Conservation (phyloP, 23 tunicate species). For the Ascidia mentula region DNA sequence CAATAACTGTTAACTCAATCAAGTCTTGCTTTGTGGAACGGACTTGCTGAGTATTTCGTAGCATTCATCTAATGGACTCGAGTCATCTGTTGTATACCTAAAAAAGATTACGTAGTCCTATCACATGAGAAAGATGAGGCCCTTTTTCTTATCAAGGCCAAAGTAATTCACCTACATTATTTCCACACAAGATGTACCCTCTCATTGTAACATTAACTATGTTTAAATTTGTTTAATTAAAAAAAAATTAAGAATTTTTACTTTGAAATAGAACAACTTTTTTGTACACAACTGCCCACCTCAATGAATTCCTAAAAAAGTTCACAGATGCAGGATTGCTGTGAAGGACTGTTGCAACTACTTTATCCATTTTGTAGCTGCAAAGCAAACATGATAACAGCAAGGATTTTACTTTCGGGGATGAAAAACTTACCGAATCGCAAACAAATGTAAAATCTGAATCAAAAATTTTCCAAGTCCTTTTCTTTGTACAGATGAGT, state of each 20-base stretch:
- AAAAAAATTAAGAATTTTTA: too few relatives aligned
- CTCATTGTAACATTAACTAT: too few relatives aligned
- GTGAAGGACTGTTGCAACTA: constrained; percentile 65
- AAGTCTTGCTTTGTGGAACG: constrained; percentile 6
- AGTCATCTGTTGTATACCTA: constrained; percentile 57
- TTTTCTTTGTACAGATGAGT: constrained; percentile 36
- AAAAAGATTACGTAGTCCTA: too few relatives aligned
- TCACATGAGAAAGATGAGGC: too few relatives aligned
- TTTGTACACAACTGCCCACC: too few relatives aligned
- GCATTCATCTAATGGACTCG: constrained; percentile 59
- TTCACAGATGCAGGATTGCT: constrained; percentile 54
- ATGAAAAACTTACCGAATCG: constrained; percentile 52
- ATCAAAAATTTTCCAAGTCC: constrained; percentile 86
- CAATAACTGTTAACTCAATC: too few relatives aligned
- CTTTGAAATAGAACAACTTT: too few relatives aligned
- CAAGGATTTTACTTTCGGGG: too few relatives aligned
- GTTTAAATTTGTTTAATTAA: too few relatives aligned
- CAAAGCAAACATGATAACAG: neutral
- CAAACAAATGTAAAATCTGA: constrained; percentile 77
- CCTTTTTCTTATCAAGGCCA: too few relatives aligned
- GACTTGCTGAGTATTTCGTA: constrained; percentile 70
- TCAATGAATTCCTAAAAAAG: constrained; percentile 66
- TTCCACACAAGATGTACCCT: too few relatives aligned
- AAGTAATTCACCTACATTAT: too few relatives aligned
- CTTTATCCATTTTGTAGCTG: constrained; percentile 75